Evolutionary conservation across 2,888 invertebrate species (phyloP).

Genomic region (Crocallis elinguaria): DNA sequence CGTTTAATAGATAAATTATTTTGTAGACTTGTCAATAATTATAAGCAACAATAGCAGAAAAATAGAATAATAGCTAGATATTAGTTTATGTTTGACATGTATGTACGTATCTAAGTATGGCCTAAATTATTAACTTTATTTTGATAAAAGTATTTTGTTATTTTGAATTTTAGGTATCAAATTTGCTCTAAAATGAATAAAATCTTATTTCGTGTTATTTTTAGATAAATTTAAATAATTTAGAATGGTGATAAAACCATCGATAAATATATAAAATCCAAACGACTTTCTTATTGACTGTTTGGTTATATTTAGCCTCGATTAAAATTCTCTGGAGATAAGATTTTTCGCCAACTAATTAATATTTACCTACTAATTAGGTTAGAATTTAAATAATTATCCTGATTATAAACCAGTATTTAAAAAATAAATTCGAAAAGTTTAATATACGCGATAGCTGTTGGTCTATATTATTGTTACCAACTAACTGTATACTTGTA

Average conservation of each 20-base stretch:
- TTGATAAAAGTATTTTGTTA: too few species aligned
- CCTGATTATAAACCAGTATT: background rate
- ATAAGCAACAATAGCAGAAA: too few species aligned
- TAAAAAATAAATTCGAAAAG: background rate
- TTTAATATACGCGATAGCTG: too few species aligned
- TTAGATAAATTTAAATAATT: too few species aligned
- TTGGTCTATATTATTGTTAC: background rate
- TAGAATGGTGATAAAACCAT: conserved; percentile 4
- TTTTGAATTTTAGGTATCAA: too few species aligned
- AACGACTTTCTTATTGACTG: conserved; percentile 19
- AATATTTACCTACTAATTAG: conserved; percentile 17
- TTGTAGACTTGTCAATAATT: too few species aligned
- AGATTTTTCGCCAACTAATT: conserved; percentile 14
- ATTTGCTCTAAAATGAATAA: too few species aligned
- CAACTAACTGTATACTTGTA: background rate
- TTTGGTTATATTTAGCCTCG: background rate
- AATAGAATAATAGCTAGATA: too few species aligned
- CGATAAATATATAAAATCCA: conserved; percentile 10
- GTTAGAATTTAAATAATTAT: background rate
- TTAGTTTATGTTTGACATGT: too few species aligned
- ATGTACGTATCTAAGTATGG: too few species aligned
- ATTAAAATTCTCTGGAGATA: conserved; percentile 2
- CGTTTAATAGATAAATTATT: too few species aligned
- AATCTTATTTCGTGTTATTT: background rate
- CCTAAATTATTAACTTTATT: too few species aligned